A percentile compares a stretch with the other conserved stretches of the same genome.
These are phyloP conservation scores for Hyla sarda DNA, from an alignment of 2,113 vertebrate genomes.

Conservation along the genomic window DNA sequence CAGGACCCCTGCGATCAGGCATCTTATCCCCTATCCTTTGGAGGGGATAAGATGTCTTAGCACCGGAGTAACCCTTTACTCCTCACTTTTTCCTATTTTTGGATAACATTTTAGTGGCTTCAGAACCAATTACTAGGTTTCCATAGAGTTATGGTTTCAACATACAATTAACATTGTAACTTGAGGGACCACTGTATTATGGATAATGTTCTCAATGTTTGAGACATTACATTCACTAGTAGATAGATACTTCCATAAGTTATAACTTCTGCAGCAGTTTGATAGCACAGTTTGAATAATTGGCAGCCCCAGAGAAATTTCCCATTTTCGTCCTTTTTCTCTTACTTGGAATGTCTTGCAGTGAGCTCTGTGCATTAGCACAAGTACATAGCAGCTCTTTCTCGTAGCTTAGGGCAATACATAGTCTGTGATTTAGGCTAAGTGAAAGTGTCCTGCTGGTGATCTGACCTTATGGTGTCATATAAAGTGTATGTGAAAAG, in stretches of 20 bases:
- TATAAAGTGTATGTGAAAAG: not conserved
- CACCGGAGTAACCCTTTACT: no score
- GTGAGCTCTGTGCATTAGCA: not conserved
- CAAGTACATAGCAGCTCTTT: not conserved
- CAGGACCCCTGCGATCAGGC: no score
- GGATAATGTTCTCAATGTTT: not conserved
- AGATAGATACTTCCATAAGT: not conserved
- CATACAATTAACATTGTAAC: no score
- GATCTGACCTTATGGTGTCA: not conserved
- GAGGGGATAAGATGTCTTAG: no score
- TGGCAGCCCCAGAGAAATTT: not conserved
- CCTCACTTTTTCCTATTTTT: not conserved
- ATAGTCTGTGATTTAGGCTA: not conserved
- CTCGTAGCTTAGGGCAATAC: not conserved
- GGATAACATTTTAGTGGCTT: no score
- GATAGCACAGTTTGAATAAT: constrained; percentile 10
- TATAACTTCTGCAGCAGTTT: not conserved
- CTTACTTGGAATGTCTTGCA: not conserved
- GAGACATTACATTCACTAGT: not conserved
- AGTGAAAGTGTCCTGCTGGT: not conserved
- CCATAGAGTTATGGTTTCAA: no score
- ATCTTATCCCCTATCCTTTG: no score
- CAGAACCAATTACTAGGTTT: no score
- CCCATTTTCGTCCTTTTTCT: not conserved
- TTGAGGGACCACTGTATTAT: not conserved